Conservation (phyloP, 2,113 vertebrate species). For the Pitta sordida region DNA sequence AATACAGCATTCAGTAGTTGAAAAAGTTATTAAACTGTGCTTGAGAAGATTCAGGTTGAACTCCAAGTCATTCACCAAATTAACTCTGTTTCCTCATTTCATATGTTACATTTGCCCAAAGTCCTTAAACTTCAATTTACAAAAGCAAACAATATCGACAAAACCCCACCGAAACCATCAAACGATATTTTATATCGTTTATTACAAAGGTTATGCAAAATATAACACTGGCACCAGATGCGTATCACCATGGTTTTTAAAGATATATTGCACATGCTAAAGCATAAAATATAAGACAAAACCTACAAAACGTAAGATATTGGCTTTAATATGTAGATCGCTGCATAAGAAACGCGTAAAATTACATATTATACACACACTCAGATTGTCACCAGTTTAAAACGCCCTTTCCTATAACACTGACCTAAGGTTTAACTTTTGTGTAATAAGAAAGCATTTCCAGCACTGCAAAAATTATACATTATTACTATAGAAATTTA, state of each 20-base stretch:
- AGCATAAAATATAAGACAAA: conserved; percentile 76
- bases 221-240: conserved; percentile 80
- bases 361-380: conserved; percentile 72
- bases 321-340: conserved; percentile 71
- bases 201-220: conserved; percentile 78
- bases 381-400: conserved; percentile 85
- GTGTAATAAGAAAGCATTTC: conserved; percentile 75
- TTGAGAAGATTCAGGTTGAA: conserved; percentile 66
- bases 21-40: conserved; percentile 77
- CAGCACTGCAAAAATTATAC: conserved; percentile 73
- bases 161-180: conserved; percentile 71
- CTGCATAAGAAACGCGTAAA: conserved; percentile 71
- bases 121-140: conserved; percentile 63
- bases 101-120: conserved; percentile 46
- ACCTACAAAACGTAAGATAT: conserved; percentile 69
- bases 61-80: conserved; percentile 52
- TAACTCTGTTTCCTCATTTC: conserved; percentile 48
- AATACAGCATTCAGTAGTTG: conserved; percentile 79
- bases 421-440: conserved; percentile 74
- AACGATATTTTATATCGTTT: conserved; percentile 71
- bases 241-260: conserved; percentile 72
- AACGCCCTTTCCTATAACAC: conserved; percentile 78
- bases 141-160: conserved; percentile 70
- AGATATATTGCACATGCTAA: conserved; percentile 84
- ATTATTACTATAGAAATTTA: conserved; percentile 71